These are phyloP conservation scores for Struthidea cinerea DNA, from an alignment of 2,113 vertebrate species.

Conservation along the genomic window DNA sequence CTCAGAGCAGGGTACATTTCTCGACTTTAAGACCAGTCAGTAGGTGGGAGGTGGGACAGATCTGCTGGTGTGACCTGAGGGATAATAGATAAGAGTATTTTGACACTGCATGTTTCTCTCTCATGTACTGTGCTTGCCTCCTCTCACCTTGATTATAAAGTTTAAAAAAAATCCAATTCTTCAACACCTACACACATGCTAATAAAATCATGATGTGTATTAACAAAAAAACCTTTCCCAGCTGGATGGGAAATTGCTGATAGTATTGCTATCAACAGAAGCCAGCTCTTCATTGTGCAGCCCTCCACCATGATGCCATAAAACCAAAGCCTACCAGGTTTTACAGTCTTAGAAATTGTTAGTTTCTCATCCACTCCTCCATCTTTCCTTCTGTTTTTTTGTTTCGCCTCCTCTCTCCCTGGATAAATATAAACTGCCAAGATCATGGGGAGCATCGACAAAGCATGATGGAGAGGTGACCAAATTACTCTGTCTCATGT, in stretches of 20 bases:
- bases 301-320: not conserved
- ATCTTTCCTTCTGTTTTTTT: not conserved
- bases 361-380: slow-evolving; percentile 13
- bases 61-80: slow-evolving; percentile 57
- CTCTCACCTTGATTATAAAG: slow-evolving; percentile 66
- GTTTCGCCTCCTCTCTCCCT: not conserved
- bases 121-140: slow-evolving; percentile 39
- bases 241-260: slow-evolving; percentile 57
- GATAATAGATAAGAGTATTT: slow-evolving; percentile 59
- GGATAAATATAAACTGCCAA: not conserved
- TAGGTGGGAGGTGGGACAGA: slow-evolving; percentile 62
- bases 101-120: slow-evolving; percentile 55
- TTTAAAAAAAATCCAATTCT: slow-evolving; percentile 56
- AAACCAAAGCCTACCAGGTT: not conserved
- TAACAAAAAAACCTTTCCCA: slow-evolving; percentile 58
- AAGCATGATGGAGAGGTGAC: not conserved
- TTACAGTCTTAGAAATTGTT: not conserved
- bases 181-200: slow-evolving; percentile 56
- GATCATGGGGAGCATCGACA: not conserved
- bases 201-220: slow-evolving; percentile 66
- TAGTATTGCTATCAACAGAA: slow-evolving; percentile 3
- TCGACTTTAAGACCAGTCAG: slow-evolving; percentile 41
- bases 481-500: not conserved
- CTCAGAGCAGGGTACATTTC: slow-evolving; percentile 19
- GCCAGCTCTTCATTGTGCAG: slow-evolving; percentile 11